These are phyloP conservation scores for Grapholita molesta DNA, from an alignment of 1,140 invertebrate species.

Conservation along the genomic window DNA sequence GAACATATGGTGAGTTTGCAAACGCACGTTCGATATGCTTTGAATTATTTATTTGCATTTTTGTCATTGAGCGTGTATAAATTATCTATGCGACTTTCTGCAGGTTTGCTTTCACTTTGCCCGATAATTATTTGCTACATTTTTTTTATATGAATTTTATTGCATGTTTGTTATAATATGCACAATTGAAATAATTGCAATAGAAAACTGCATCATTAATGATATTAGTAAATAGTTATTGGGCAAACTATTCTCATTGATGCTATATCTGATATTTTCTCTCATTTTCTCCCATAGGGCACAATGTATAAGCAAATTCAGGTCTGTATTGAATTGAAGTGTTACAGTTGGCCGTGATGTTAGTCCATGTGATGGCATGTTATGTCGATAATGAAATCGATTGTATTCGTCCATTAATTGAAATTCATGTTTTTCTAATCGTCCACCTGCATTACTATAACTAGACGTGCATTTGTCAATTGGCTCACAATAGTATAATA, in stretches of 20 bases:
- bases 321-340: slow-evolving; percentile 66
- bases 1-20: neutral
- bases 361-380: slow-evolving; percentile 34
- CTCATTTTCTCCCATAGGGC: slow-evolving; percentile 71
- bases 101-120: neutral
- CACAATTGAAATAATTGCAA: neutral
- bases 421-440: neutral
- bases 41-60: neutral
- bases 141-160: neutral
- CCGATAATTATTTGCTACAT: neutral
- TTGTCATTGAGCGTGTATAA: neutral
- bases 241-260: neutral
- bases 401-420: neutral
- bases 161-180: neutral
- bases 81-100: neutral
- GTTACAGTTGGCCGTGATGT: slow-evolving; percentile 47
- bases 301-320: slow-evolving; percentile 78
- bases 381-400: neutral
- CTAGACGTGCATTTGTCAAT: neutral
- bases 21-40: neutral
- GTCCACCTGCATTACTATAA: slow-evolving; percentile 11
- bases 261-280: slow-evolving; percentile 42
- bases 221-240: neutral
- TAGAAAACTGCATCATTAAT: neutral
- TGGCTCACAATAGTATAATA: neutral